Evolutionary conservation across 2,113 vertebrate genomes (phyloP), one percentile per base, ranked within the genome.

Genomic region (Sinocyclocheilus maitianheensis): DNA sequence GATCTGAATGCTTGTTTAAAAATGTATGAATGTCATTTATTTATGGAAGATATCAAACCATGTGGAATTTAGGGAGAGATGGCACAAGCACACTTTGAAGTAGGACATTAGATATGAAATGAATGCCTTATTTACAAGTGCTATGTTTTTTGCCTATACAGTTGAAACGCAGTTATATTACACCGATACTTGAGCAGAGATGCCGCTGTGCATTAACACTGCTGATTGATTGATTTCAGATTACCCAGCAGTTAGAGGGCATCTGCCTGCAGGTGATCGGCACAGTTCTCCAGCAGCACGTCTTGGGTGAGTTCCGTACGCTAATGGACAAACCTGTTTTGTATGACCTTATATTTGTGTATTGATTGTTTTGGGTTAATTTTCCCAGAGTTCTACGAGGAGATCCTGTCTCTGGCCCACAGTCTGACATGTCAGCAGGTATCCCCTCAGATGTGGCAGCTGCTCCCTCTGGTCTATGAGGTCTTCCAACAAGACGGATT

Each of bases 261-360:
- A 99, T 99, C 91, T 99, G 98, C 92, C 97, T 99, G 91, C 98
- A 99, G 92, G 98, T 99, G 86, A 99, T 99, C 72, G 98, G 97
- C 87, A 99, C 98, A 9, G 98, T 99, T 89, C 95, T 99, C 90
- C 98, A 99, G 89, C 98, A 99, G 88, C 98, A 99, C 85, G 98
- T 99, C 79, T 94, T 99, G 91, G 98, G 98, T 99, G 92, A 92
- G 89, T 88, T 30, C 12, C 5, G 91, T 83, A 72, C 46, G 5
- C 8, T 40, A 20, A n/a, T 55, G 48, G 7, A 24, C 18, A 77
- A 58, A 48, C 14, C 14, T 0, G 6, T 46, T 60, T 30, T 46
- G 9, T 3, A 22, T 46, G n/a, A 18, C 58, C 40, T 16, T 67
- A 3, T 30, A n/a, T 3, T 5, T 30, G 2, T 53, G 26, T 34